Evolutionary conservation across 2,797 vertebrate genomes (phyloP), one percentile per base, ranked within the genome.

Genomic region (Rhinella marina): DNA sequence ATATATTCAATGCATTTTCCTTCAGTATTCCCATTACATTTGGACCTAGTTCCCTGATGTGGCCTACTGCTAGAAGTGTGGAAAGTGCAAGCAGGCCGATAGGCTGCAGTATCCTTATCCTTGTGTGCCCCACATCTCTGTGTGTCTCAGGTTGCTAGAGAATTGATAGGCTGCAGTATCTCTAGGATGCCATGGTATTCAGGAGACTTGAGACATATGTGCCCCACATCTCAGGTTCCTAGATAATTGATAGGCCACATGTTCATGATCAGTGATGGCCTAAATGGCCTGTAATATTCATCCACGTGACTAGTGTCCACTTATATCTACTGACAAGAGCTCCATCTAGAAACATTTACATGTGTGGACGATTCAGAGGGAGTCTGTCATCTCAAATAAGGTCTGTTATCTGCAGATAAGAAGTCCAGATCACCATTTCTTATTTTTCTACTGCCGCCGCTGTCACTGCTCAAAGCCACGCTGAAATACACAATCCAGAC

Each of bases 21-120:
- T 68, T 68, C 72, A 80, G 32, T 82, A 48, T 85, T 87, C 52
- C 66, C 83, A 83, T 68, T 57, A 57, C 64, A n/a, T 27, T 59
- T 72, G 80, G 73, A 76, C 73, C 48, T 13, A 52, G 75, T 14
- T 8, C 21, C 41, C 41, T 23, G 1, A 21, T n/a, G 10, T 13
- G 11, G 21, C 41, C 1, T 14, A 32, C 27, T 68, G 54, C 1
- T 76, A 48, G 21, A n/a, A 50, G 21, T 50, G 21, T 75, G 72
- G 21, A 75, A 50, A 23, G 21, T 54, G 2, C 48, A n/a, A 25
- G 75, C 10, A n/a, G 57, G 16, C 57, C 57, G 23, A 62, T 62
- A 52, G 41, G 50, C 10, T 54, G 23, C 16, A 54, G 9, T 16
- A 23, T 52, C n/a, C 50, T 19, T 75, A 75, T 10, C 50, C 32